Evolutionary conservation across 2,888 invertebrate genomes (phyloP), one percentile per base, ranked within the genome.

Genomic region (Cheilosia variabilis): DNA sequence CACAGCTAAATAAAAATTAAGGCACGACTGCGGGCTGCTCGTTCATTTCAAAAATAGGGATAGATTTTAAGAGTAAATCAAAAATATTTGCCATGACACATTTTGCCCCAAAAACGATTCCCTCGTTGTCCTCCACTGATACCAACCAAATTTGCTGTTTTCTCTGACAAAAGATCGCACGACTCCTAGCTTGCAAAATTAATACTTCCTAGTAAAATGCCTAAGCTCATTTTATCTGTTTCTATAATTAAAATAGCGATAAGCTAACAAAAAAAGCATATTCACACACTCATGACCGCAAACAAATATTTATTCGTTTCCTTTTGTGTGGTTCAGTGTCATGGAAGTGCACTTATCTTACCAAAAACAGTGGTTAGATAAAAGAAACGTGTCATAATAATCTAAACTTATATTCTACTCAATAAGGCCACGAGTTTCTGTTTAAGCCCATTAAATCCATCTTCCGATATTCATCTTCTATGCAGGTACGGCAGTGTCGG

Each of bases 281-380:
- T 60, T 43, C 60, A 60, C 60, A 60, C 27, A 27, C 2, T 60
- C 22, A 22, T 45, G 43, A 60, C 43, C 43, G 27, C 60, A 43
- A 10, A 37, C 5, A 45, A 60, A 45, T 60, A 60, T 60, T 60
- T 27, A 17, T 60, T 60, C 43, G 43, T 45, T 60, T 60, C 60
- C 60, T 45, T 60, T 24, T 60, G 24, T 27, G 60, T 27, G 45
- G 60, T 60, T 60, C 24, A 45, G 22, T 45, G 15, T 15, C 24
- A 43, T 22, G 13, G 13, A 15, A 41, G 6, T 58, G 22, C 19
- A 58, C 41, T 58, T 58, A 58, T 43, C 22, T 43, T 58, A n/a
- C 43, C 43, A 60, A 60, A 60, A 27, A 1, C n/a, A 22, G 60
- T 37, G 6, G 34, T 57, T 34, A 34, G 34, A 41, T 43, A 58